Evolutionary conservation across 2,113 vertebrate species (phyloP).

Genomic region (Tragelaphus strepsiceros): DNA sequence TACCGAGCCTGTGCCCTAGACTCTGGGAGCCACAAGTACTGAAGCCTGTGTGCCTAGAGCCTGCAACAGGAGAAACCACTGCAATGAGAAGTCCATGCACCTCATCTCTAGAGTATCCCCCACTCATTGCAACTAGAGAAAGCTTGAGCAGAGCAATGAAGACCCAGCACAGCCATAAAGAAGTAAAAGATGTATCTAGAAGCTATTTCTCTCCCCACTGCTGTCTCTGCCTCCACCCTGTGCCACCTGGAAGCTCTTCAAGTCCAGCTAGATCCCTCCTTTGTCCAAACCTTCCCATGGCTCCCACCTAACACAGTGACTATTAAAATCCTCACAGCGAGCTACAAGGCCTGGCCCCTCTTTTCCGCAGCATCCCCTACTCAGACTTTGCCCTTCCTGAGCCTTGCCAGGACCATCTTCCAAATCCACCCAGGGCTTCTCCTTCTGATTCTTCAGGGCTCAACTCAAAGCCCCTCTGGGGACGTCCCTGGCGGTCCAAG

Average conservation of each 20-base stretch:
- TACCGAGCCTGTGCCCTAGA: background rate
- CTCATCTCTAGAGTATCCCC: background rate
- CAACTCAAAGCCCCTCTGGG: background rate
- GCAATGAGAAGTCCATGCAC: background rate
- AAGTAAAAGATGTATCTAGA: background rate
- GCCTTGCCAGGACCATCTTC: background rate
- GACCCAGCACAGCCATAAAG: background rate
- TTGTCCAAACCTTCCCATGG: background rate
- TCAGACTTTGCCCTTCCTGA: background rate
- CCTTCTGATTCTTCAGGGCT: background rate
- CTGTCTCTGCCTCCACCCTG: background rate
- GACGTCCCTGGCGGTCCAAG: accelerated
- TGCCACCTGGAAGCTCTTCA: background rate
- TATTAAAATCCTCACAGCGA: background rate
- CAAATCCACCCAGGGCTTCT: background rate
- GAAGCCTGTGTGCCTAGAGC: background rate
- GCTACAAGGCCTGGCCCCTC: background rate
- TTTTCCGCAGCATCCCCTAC: background rate
- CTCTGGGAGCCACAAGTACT: accelerated
- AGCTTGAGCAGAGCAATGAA: background rate
- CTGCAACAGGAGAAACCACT: background rate
- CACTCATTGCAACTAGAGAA: background rate
- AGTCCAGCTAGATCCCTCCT: background rate
- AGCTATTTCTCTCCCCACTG: background rate
- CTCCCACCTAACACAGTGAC: background rate